Base-by-base conservation (phyloP, 2,888 invertebrate genomes). In the Eulithis testata region DNA sequence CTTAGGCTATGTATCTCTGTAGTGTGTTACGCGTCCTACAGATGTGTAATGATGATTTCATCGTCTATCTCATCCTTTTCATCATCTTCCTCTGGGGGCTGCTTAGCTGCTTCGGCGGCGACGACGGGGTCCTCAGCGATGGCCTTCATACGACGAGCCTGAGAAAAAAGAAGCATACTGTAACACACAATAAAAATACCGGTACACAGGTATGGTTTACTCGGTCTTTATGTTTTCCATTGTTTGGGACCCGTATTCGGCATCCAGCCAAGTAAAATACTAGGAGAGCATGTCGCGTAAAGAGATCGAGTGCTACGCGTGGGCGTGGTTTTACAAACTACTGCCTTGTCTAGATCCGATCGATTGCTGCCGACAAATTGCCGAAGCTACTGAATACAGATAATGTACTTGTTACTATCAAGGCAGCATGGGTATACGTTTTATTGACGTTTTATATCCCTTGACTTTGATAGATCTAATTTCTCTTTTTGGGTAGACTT, bases 21-120 rank as follows among this genome's bases (percentile, higher is more conserved):
- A 45, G 55, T 44, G 59, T 57, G 52, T 54, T 53, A 60, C 55
- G 61, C 55, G 62, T 72, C 84, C 52, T 96, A 97, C 83, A 97
- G 95, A 88, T 97, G 97, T 72, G 97, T 97, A 82, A 97, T 96
- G 84, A 97, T 96, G 85, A 97, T 97, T 84, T 97, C 97, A 85
- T 97, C 97, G 90, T 97, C 97, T 78, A 97, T 96, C 87, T 97
- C 97, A 88, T 97, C 97, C 82, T 96, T 96, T 84, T 97, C 97
- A 82, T 97, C 97, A 66, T 97, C 97, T 87, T 97, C 97, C 84
- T 97, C 97, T 21, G 95, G 93, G 49, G 95, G 95, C 70, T 94
- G 94, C 66, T 94, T 94, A 64, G 95, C 95, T 9, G 96, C 96
- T 37, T 95, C 96, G 57, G 93, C 94, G 49, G 93, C 92, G 68